These are phyloP conservation scores for Uromys caudimaculatus DNA, from an alignment of 2,797 vertebrate genomes.

Conservation along the genomic window DNA sequence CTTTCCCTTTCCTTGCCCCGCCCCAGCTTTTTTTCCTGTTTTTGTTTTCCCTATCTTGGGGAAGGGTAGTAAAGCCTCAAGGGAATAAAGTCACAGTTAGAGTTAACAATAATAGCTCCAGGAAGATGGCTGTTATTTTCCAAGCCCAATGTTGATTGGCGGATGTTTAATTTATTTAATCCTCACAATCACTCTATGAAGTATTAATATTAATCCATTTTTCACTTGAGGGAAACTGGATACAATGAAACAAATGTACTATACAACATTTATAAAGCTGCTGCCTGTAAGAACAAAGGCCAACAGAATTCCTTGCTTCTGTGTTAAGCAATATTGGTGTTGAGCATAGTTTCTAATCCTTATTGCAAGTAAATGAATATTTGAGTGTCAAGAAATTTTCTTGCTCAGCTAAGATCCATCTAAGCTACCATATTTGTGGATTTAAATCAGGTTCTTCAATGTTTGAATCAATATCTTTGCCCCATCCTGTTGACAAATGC, in stretches of 20 bases:
- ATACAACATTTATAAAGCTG: not conserved
- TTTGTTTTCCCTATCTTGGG: not conserved
- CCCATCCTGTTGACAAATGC: slow-evolving; percentile 6
- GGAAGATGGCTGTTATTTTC: not conserved
- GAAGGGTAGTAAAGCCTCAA: not conserved
- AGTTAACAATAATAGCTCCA: not conserved
- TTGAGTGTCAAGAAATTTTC: not conserved
- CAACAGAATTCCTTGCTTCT: not conserved
- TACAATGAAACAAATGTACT: not conserved
- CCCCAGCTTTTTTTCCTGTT: accelerated
- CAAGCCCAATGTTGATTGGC: not conserved
- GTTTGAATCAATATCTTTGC: not conserved
- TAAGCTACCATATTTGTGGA: not conserved
- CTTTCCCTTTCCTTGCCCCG: accelerated
- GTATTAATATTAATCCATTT: not conserved
- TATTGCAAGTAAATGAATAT: not conserved
- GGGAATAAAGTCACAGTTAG: not conserved
- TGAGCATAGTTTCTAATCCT: not conserved
- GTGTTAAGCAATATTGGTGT: not conserved
- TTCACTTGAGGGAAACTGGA: not conserved
- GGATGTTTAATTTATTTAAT: slow-evolving; percentile 26
- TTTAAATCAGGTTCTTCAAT: not conserved
- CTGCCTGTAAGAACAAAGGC: not conserved
- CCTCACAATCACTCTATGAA: not conserved
- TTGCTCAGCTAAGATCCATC: not conserved